Base-by-base conservation (phyloP, 2,113 vertebrate genomes). In the Protomyctophum bolini region DNA sequence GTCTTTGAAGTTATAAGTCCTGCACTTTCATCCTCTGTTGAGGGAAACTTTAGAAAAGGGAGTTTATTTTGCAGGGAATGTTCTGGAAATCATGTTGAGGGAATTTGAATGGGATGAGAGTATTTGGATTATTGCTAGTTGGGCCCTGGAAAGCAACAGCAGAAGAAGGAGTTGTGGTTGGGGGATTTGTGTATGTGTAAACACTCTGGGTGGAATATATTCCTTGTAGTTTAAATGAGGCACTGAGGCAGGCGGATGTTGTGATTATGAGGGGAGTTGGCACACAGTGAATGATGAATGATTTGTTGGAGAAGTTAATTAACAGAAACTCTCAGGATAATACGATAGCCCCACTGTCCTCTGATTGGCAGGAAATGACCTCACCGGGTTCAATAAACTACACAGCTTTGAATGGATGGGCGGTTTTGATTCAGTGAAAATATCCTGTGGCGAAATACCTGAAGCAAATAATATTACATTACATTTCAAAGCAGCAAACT, bases 1-100 rank as follows among this genome's bases (percentile, higher is more conserved):
- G 21, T 58, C 74, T 83, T 81, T 85, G 76, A 87, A 79, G 76
- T 72, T 11, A 57, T 72, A 65, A 74, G 74, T 79, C 65, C 6
- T 1, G 47, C 0, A 14, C 65, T 66, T 74, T 81, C 0, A 80
- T 76, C 65, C 77, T 48, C 54, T 57, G 45, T 48, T 29, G 63
- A 28, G 52, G 56, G 63, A 70, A 64, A 65, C 51, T 69, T 49
- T 28, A 58, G 59, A 70, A 51, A 54, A 46, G 51, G 2, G 28
- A 47, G n/a, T 21, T 14, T 7, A 45, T 46, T 51, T 51, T 4
- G 45, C 0, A 2, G 54, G 48, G 11, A 47, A 45, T 82, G 55
- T 59, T 62, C 21, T 72, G 10, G 1, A 68, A 54, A 61, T 61
- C 50, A 56, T 46, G 12, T 58, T 68, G 67, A 67, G 68, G n/a